Evolutionary conservation across 2,888 invertebrate genomes (phyloP).

Genomic region (Thymelicus lineola): DNA sequence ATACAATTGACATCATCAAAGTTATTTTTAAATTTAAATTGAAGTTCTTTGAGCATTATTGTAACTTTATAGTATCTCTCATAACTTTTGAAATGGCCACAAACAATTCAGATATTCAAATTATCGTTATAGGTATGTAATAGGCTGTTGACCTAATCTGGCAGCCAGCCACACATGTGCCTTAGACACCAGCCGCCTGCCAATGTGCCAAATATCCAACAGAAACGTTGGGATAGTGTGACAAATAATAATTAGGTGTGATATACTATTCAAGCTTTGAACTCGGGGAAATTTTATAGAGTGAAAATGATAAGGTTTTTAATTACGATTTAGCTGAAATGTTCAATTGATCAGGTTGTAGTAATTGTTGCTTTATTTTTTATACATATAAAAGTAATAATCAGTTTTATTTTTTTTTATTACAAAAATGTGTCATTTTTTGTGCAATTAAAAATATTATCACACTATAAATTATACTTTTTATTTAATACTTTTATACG

Average conservation of each 20-base stretch:
- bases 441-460: no score
- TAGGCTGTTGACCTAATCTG: conserved; percentile 74
- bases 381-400: no score
- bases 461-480: no score
- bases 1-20: no score
- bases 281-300: not conserved
- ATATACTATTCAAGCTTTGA: not conserved
- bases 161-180: conserved; percentile 58
- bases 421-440: no score
- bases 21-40: no score
- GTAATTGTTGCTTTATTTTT: no score
- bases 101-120: conserved; percentile 11
- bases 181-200: conserved; percentile 45
- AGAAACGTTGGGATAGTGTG: conserved; percentile 8
- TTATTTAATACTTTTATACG: no score
- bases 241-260: conserved; percentile 1
- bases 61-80: not conserved
- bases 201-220: conserved; percentile 41
- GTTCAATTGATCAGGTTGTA: no score
- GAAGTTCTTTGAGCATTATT: no score
- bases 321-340: no score
- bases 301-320: not conserved
- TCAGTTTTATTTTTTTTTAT: no score
- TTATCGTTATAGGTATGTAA: conserved; percentile 16
- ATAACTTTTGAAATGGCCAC: not conserved